Base-by-base conservation (phyloP, 2,888 invertebrate species). In the Halictus quadricinctus region DNA sequence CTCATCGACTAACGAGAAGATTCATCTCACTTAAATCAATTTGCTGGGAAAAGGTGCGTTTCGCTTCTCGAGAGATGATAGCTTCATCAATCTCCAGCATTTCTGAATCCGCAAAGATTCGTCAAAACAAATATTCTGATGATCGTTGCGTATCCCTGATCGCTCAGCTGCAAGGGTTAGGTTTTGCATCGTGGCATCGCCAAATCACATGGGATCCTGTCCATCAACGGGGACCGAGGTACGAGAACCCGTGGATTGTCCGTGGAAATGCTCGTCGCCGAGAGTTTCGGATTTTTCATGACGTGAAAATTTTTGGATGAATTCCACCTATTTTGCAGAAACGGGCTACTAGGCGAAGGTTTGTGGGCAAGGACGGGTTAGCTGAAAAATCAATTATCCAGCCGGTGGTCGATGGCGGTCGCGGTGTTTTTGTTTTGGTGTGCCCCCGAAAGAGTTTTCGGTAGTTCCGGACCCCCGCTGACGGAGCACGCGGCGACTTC, bases 401-500 rank as follows among this genome's bases (percentile, higher is more conserved):
- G 50, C 48, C 69, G 84, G 76, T 87, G 83, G 82, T 80, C 75
- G 74, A 72, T n/a, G 43, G 25, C 48, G 69, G 36, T 82, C 73
- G 79, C 79, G 72, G 76, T 80, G 43, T 84, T 87, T 82, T 84
- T 72, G 72, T 79, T 81, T 48, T 48, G 58, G 41, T 5, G 29
- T 72, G 43, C 76, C 36, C 41, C 48, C 54, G 70, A 83, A 82
- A 80, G 83, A 50, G 72, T 81, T 81, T 83, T 88, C 88, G 86
- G 84, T 88, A 91, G 83, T 89, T 86, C 75, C 13, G 84, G 84
- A 88, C 87, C 84, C 89, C 90, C 58, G 89, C 89, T 89, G 88
- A 80, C 76, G 80, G 64, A 66, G 81, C 84, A 76, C 78, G 81
- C 82, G 78, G 82, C 36, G 86, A 79, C 48, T 48, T 74, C 50